Evolutionary conservation across 2,113 vertebrate genomes (phyloP).

Genomic region (Chloropsis cyanopogon): DNA sequence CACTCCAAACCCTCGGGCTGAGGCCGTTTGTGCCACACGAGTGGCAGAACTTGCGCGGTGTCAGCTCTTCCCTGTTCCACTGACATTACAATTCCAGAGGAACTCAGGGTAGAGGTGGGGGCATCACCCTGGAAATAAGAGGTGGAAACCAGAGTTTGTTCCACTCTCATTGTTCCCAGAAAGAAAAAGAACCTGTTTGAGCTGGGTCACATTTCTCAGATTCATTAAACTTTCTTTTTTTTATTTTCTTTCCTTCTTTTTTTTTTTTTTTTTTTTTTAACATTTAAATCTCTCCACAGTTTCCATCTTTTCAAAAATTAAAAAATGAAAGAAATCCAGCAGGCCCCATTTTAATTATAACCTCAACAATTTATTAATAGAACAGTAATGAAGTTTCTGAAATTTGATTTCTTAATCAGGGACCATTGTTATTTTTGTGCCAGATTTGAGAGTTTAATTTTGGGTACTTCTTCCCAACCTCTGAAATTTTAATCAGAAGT

Average conservation of each 20-base stretch:
- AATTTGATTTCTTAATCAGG: slow-evolving; percentile 64
- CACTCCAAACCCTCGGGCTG: not conserved
- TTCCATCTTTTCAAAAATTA: slow-evolving; percentile 17
- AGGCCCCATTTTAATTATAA: not conserved
- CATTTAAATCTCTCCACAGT: not conserved
- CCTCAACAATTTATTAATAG: slow-evolving; percentile 25
- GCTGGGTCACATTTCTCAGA: not conserved
- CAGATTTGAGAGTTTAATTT: slow-evolving; percentile 75
- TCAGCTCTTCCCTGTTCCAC: not conserved
- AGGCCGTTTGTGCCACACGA: not conserved
- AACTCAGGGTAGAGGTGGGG: not conserved
- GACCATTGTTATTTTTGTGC: slow-evolving; percentile 50
- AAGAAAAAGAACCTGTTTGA: not conserved
- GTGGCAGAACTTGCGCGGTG: not conserved
- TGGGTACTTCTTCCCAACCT: slow-evolving; percentile 47
- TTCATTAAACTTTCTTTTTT: not conserved
- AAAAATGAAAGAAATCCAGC: not conserved
- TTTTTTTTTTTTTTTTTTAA: not conserved
- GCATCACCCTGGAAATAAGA: not conserved
- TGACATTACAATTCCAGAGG: not conserved
- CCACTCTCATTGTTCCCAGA: not conserved
- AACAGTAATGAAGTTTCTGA: slow-evolving; percentile 28
- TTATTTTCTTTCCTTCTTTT: not conserved
- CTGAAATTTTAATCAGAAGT: slow-evolving; percentile 76
- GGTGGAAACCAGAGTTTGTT: not conserved